These are phyloP conservation scores for Takifugu ocellatus DNA, from an alignment of 2,797 vertebrate species.

Conservation along the genomic window DNA sequence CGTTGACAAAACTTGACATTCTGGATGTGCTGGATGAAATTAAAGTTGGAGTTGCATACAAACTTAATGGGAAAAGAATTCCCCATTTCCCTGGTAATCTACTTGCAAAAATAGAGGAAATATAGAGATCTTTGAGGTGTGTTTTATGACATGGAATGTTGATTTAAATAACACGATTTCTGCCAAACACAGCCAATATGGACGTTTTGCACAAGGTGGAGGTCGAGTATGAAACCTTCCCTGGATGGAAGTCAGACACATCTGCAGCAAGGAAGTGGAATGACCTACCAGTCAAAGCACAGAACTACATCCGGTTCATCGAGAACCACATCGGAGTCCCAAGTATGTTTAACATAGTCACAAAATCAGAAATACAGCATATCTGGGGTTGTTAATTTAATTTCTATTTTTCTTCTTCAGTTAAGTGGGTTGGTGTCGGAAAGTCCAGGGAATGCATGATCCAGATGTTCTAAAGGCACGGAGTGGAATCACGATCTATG, in stretches of 20 bases:
- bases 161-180: constrained; percentile 10
- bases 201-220: constrained; percentile 95
- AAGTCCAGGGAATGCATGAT: constrained; percentile 99
- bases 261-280: constrained; percentile 91
- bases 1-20: constrained; percentile 98
- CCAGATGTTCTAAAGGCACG: constrained; percentile 86
- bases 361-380: background rate
- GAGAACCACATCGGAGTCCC: constrained; percentile 97
- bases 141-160: background rate
- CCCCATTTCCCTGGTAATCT: constrained; percentile 93
- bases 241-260: constrained; percentile 95
- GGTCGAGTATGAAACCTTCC: constrained; percentile 95
- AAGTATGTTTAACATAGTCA: constrained; percentile 72
- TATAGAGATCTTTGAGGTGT: background rate
- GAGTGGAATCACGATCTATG: constrained; percentile 21
- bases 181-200: constrained; percentile 84
- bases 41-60: constrained; percentile 94
- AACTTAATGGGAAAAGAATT: constrained; percentile 91
- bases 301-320: constrained; percentile 95
- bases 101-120: background rate
- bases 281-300: constrained; percentile 92
- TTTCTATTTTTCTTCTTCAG: constrained; percentile 62
- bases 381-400: background rate
- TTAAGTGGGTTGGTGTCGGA: constrained; percentile 98
- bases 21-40: constrained; percentile 93